phyloP scores from a whole-genome alignment of 2,113 vertebrate genomes.

The Neopipo cinnamomea region DNA sequence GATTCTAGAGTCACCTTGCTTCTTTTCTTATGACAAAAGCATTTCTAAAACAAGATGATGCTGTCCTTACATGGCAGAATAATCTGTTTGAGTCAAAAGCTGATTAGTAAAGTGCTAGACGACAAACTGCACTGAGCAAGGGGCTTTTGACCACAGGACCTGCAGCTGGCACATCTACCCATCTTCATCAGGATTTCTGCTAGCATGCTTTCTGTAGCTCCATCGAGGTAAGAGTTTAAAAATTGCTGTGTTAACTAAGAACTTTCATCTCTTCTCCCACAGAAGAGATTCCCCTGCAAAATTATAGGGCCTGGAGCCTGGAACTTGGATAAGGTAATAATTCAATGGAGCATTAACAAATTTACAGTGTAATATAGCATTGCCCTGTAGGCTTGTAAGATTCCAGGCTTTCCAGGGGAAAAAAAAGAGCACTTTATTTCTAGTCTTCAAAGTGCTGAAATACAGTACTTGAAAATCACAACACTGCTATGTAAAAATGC shows the following conservation, averaged over 20 bases:
- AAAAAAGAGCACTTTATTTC: background rate
- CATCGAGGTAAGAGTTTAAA: background rate
- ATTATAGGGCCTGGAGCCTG: background rate
- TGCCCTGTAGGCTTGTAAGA: background rate
- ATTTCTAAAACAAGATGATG: slow-evolving; percentile 1
- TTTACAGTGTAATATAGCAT: background rate
- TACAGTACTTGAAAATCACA: background rate
- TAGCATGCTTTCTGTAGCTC: background rate
- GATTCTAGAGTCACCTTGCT: background rate
- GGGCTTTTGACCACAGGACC: background rate
- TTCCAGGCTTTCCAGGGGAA: background rate
- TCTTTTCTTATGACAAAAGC: background rate
- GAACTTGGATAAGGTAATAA: background rate
- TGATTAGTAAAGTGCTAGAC: background rate
- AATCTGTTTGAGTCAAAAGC: slow-evolving; percentile 14
- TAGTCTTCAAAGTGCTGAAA: background rate
- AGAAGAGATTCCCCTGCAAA: background rate
- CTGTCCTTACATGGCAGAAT: background rate
- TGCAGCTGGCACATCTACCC: background rate
- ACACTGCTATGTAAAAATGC: background rate
- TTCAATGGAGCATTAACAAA: background rate
- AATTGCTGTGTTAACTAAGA: background rate
- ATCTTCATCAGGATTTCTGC: background rate
- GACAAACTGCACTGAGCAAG: background rate
- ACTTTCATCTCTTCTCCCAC: background rate